These are phyloP conservation scores for Cheirogaleus major DNA, from an alignment of 2,797 vertebrate species.

Conservation along the genomic window DNA sequence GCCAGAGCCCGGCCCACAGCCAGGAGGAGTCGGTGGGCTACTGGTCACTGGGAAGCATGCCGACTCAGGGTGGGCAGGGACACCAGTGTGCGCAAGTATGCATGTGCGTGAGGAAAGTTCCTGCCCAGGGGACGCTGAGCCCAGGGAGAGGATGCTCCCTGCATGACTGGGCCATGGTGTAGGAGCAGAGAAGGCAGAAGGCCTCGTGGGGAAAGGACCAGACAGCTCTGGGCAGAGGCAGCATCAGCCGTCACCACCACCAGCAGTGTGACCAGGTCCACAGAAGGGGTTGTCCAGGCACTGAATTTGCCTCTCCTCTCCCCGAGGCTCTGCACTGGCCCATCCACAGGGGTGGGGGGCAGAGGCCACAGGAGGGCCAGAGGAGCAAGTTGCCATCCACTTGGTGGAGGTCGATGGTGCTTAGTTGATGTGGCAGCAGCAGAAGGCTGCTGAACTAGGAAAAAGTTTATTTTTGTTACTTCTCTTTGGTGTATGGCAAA, in stretches of 20 bases:
- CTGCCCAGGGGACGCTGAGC: no score
- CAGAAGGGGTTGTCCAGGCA: background rate
- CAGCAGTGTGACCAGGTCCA: no score
- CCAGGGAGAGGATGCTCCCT: no score
- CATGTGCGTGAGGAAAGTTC: background rate
- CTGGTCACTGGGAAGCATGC: background rate
- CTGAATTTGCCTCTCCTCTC: background rate
- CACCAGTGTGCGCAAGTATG: rapidly evolving
- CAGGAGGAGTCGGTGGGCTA: background rate
- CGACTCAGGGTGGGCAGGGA: background rate
- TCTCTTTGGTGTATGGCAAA: background rate
- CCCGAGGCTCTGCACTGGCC: no score
- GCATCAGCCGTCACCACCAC: background rate
- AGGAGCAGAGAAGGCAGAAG: background rate
- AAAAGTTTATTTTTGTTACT: background rate
- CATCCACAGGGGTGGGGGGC: background rate
- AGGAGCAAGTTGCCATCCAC: rapidly evolving
- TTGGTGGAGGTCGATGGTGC: rapidly evolving
- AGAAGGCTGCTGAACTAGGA: background rate
- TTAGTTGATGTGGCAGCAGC: background rate
- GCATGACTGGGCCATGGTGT: background rate
- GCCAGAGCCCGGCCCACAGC: background rate
- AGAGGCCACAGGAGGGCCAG: background rate
- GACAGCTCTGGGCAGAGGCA: background rate
- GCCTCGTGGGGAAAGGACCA: background rate